Conservation (phyloP, 2,797 vertebrate species). For the Melanotaenia parkinsoni region DNA sequence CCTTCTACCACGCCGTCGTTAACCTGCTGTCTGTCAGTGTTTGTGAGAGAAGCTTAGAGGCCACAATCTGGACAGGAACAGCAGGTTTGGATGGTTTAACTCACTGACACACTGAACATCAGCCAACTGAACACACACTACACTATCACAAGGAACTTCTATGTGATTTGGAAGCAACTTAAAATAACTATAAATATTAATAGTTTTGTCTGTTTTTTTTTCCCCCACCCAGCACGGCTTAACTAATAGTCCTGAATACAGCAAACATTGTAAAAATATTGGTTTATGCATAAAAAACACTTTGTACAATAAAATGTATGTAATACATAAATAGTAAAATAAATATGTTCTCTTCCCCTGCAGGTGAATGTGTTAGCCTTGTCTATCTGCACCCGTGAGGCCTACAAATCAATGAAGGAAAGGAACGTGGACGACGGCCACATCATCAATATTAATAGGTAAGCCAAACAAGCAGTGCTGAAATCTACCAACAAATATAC, state of each 20-base stretch:
- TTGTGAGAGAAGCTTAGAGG: constrained; percentile 55
- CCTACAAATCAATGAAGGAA: constrained; percentile 97
- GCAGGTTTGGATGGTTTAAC: constrained; percentile 51
- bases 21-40: constrained; percentile 63
- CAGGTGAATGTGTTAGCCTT: constrained; percentile 96
- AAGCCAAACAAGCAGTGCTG: neutral
- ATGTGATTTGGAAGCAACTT: neutral
- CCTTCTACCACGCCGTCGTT: constrained; percentile 48
- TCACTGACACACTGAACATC: constrained; percentile 36
- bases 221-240: neutral
- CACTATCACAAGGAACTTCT: neutral
- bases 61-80: constrained; percentile 44
- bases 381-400: constrained; percentile 94
- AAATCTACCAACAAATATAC: constrained; percentile 21
- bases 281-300: neutral
- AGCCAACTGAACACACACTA: constrained; percentile 8
- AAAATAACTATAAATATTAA: neutral
- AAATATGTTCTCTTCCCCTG: neutral
- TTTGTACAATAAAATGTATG: neutral
- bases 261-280: neutral
- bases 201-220: neutral
- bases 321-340: neutral
- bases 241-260: neutral
- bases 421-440: constrained; percentile 93
- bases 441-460: constrained; percentile 99